Evolutionary conservation across 1,140 invertebrate species (phyloP).

Genomic region (Caenorhabditis latens): DNA sequence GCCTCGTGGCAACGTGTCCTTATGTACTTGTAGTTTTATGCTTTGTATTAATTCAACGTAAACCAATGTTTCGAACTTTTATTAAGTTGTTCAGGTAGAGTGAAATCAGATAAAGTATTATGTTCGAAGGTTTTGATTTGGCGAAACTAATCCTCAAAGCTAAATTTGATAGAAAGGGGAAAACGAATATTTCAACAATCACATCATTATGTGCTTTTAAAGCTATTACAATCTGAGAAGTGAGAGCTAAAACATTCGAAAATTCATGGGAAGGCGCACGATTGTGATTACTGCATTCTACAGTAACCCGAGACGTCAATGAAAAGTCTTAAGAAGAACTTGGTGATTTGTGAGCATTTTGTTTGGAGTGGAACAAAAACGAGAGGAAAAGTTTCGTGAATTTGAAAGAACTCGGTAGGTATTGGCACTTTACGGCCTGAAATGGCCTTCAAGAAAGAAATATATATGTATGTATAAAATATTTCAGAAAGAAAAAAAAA

Average conservation of each 20-base stretch:
- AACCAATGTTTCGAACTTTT: slow-evolving; percentile 28
- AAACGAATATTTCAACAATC: neutral
- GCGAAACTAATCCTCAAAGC: slow-evolving; percentile 47
- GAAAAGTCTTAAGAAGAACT: neutral
- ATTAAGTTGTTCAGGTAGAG: slow-evolving; percentile 25
- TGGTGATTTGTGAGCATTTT: slow-evolving; percentile 24
- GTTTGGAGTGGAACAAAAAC: neutral
- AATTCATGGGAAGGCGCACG: slow-evolving; percentile 41
- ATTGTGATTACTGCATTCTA: slow-evolving; percentile 37
- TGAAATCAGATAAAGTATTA: slow-evolving; percentile 11
- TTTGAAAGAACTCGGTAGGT: slow-evolving; percentile 50
- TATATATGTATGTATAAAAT: slow-evolving; percentile 13
- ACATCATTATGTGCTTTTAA: slow-evolving; percentile 16
- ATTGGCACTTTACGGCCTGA: slow-evolving; percentile 31
- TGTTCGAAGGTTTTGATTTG: neutral
- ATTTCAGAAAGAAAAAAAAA: slow-evolving; percentile 1
- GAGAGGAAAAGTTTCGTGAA: slow-evolving; percentile 48
- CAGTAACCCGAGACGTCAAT: slow-evolving; percentile 48
- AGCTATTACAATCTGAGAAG: neutral
- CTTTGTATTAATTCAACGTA: neutral
- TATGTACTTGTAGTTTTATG: neutral
- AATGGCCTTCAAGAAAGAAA: slow-evolving; percentile 18
- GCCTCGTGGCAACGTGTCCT: neutral
- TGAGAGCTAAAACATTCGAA: slow-evolving; percentile 2
- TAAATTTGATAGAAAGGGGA: neutral